Evolutionary conservation across 1,140 invertebrate genomes (phyloP), one percentile per base, ranked within the genome.

Genomic region (Nebria ingens): DNA sequence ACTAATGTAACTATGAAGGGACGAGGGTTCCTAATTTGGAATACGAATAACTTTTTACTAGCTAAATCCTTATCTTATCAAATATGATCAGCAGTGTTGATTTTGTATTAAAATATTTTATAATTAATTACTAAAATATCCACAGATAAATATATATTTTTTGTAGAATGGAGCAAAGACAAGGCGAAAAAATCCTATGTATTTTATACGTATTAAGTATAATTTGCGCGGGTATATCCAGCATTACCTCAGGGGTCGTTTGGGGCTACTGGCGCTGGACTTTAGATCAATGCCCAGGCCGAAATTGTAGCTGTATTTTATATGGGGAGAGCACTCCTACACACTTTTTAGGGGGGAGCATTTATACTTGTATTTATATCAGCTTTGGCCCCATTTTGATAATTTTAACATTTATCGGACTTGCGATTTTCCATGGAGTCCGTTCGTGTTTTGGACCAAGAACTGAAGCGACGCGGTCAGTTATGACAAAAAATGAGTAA

Each of bases 211-310:
- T 57, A 2, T 49, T 63, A 2, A 67, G 70, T 12, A 59, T 65
- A 42, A 52, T 68, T 2, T 50, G 71, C 0, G 75, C 74, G 0
- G 54, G 71, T 1, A 67, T 68, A 2, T 71, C 75, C 1, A 64
- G 70, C 25, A 66, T 72, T 21, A 73, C 68, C 6, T 57, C 73
- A 19, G 70, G 68, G 4, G 64, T 74, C 0, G 63, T 69, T 2
- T 81, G 77, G 78, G 69, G 74, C 34, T 69, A 80, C 64, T 81
- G 79, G 79, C 63, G 68, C 50, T 61, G 65, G 58, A 76, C 75
- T 2, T 62, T 80, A 38, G 70, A 79, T 57, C 65, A 69, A 21
- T 80, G 79, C 56, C 58, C 74, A 2, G 64, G 69, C 21, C 58
- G 72, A 52, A 69, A 77, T 52, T 80, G 78, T 59, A 77, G 76